Evolutionary conservation across 1,140 invertebrate genomes (phyloP), one percentile per base, ranked within the genome.

Genomic region (Berghia stephanieae): DNA sequence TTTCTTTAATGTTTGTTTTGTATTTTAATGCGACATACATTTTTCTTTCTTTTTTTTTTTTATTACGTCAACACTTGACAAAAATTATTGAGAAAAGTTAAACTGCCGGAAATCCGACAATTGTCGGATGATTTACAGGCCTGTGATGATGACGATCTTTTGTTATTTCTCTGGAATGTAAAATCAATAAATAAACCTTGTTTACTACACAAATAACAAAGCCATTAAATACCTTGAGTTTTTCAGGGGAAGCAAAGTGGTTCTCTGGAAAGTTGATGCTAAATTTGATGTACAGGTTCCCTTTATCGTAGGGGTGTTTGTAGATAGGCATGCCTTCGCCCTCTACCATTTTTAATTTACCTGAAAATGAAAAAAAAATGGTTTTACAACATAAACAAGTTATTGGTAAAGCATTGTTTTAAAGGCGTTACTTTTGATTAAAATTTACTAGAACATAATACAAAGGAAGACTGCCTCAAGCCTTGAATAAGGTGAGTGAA

Each of bases 241-340:
- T 88, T 85, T 93, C 92, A 43, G 93, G 91, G 78, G 93, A 91
- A 85, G 98, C 92, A 71, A 92, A 90, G 77, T 93, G 92, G 82
- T 94, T 94, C 79, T 93, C 91, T 5, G 98, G 98, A 91, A 98
- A 99, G 82, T 94, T 93, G 46, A 99, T 95, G 80, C 94, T 89
- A 89, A 99, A 99, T 86, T 97, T 96, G 80, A 99, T 94, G 79
- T 98, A 94, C 13, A 99, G 91, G 80, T 94, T 94, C 60, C 98
- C 98, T 86, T 96, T 98, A 85, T 98, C 96, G 89, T 97, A 96
- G 42, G 97, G 97, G 92, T 98, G 98, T 89, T 96, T 96, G 86
- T 97, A 97, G 75, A 94, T 93, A 0, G 98, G 98, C 98, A 99
- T 99, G 78, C 97, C 97, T 91, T 99, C 98, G 83, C 94, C 94